phyloP scores from a whole-genome alignment of 2,797 vertebrate species.

The Australoheros facetus region DNA sequence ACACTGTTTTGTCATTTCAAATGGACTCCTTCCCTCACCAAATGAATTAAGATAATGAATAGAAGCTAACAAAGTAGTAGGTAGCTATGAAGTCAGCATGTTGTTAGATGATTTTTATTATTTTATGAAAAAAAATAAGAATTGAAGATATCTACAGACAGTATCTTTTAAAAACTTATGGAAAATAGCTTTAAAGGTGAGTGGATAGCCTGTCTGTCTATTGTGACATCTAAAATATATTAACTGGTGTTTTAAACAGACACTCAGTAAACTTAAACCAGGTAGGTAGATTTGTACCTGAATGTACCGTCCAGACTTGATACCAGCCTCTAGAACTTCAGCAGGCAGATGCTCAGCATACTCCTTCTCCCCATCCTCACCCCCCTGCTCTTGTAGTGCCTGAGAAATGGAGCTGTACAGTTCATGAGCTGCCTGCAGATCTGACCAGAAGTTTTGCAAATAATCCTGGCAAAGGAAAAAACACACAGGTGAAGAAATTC shows the following conservation, averaged over 20 bases:
- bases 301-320: slow-evolving; percentile 92
- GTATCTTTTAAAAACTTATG: background rate
- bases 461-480: slow-evolving; percentile 82
- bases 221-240: too few relatives aligned
- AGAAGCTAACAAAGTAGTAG: too few relatives aligned
- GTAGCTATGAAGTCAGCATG: too few relatives aligned
- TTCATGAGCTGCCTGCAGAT: slow-evolving; percentile 86
- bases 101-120: too few relatives aligned
- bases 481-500: background rate
- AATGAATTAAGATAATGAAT: too few relatives aligned
- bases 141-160: background rate
- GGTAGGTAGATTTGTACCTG: slow-evolving; percentile 77
- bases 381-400: slow-evolving; percentile 84
- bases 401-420: slow-evolving; percentile 89
- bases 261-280: background rate
- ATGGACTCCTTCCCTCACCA: too few relatives aligned
- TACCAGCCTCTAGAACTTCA: slow-evolving; percentile 90
- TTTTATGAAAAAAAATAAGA: too few relatives aligned
- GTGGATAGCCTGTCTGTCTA: background rate
- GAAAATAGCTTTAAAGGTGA: background rate
- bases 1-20: too few relatives aligned
- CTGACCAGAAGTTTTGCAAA: slow-evolving; percentile 90
- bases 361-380: slow-evolving; percentile 86
- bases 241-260: background rate
- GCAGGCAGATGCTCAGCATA: slow-evolving; percentile 87